These are phyloP conservation scores for Cephalopholis sonnerati DNA, from an alignment of 2,113 vertebrate species.

Conservation along the genomic window DNA sequence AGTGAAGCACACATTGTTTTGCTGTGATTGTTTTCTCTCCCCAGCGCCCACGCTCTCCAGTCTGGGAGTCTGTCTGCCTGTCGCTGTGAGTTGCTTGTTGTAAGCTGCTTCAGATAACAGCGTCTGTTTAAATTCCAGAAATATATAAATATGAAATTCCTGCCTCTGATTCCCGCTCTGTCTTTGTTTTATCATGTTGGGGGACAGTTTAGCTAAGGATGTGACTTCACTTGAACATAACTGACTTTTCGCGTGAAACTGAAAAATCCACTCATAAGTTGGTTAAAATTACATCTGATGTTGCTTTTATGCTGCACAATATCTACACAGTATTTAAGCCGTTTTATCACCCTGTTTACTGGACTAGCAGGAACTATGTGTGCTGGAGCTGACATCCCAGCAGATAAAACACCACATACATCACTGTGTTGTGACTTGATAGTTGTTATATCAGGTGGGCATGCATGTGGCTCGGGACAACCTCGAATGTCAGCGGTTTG, in stretches of 20 bases:
- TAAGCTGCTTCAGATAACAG: constrained; percentile 23
- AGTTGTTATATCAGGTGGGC: background rate
- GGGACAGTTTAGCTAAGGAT: background rate
- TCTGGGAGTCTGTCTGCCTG: constrained; percentile 34
- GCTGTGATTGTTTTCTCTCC: background rate
- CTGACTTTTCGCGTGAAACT: background rate
- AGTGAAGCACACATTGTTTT: constrained; percentile 19
- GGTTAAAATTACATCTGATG: background rate
- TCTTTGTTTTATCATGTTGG: background rate
- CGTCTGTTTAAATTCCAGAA: background rate
- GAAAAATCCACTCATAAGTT: background rate
- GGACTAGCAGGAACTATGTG: background rate
- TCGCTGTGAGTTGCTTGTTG: constrained; percentile 30
- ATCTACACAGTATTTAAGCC: background rate
- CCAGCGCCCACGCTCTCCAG: background rate
- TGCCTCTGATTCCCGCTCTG: background rate
- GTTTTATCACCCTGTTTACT: background rate
- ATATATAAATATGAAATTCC: background rate
- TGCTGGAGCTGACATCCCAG: background rate
- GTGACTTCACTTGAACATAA: background rate
- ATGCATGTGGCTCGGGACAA: background rate
- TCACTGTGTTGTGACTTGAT: constrained; percentile 1
- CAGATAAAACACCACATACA: background rate
- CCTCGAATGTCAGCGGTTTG: background rate
- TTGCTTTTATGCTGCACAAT: background rate